Conservation (phyloP, 2,888 invertebrate genomes). For the Diaprepes abbreviatus region DNA sequence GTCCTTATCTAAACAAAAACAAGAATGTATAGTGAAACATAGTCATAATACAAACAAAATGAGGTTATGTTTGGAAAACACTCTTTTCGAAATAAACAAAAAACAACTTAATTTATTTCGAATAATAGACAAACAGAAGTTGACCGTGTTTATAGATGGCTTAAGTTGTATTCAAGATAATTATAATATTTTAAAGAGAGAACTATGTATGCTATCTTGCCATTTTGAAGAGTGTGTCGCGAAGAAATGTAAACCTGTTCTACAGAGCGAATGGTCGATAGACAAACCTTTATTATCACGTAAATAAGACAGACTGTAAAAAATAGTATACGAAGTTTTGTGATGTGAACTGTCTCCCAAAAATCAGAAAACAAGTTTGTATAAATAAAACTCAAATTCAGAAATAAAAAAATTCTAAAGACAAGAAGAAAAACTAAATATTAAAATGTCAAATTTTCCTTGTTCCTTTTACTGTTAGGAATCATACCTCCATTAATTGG, state of each 20-base stretch:
- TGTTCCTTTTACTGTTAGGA: no score
- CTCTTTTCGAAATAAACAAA: not conserved
- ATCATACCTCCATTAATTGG: no score
- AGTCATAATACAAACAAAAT: not conserved
- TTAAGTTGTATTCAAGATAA: conserved; percentile 16
- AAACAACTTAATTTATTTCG: not conserved
- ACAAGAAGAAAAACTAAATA: no score
- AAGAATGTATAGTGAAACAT: not conserved
- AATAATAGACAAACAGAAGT: not conserved
- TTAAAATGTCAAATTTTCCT: no score
- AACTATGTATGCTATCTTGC: not conserved
- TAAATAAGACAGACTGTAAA: no score
- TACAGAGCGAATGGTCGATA: not conserved
- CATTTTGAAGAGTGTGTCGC: conserved; percentile 11
- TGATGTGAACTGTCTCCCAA: no score
- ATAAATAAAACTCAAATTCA: no score
- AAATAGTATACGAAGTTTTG: no score
- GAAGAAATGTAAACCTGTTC: not conserved
- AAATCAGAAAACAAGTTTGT: no score
- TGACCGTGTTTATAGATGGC: not conserved
- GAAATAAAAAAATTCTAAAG: no score
- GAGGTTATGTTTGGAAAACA: not conserved
- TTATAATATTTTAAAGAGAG: conserved; percentile 15
- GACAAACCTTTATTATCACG: no score
- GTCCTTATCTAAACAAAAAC: not conserved